These are phyloP conservation scores for Torymus texanus DNA, from an alignment of 2,888 invertebrate genomes.

Conservation along the genomic window DNA sequence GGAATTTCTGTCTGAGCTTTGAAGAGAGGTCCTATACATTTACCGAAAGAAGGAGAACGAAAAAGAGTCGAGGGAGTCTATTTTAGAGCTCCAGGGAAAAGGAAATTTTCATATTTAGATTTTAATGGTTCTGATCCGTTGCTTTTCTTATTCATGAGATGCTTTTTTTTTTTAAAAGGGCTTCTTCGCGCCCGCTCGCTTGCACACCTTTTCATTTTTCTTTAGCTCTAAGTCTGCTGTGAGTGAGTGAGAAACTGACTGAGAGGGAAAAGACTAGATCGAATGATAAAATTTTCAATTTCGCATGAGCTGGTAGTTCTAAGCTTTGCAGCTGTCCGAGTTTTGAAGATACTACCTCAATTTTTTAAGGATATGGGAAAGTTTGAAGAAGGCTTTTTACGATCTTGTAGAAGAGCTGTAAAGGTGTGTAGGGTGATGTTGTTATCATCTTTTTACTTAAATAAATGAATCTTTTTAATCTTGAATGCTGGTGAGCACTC, in stretches of 20 bases:
- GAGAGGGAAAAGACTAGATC: not conserved
- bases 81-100: not conserved
- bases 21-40: conserved; percentile 1
- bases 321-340: too few relatives aligned
- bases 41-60: not conserved
- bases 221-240: not conserved
- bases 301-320: not conserved
- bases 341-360: too few relatives aligned
- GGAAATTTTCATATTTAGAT: conserved; percentile 49
- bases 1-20: conserved; percentile 4
- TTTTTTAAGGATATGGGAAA: too few relatives aligned
- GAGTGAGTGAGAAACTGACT: too few relatives aligned
- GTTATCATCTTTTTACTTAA: too few relatives aligned
- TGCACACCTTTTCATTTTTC: not conserved
- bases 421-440: too few relatives aligned
- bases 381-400: too few relatives aligned
- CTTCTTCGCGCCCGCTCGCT: not conserved
- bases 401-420: too few relatives aligned
- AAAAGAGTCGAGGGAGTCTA: not conserved
- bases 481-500: too few relatives aligned
- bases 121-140: conserved; percentile 37
- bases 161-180: conserved; percentile 8
- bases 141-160: conserved; percentile 40
- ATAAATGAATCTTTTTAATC: too few relatives aligned
- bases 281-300: conserved; percentile 42